A percentile compares a stretch with the other conserved stretches of the same genome.
Conservation (phyloP, 2,888 invertebrate species). For the Hedychridium roseum region DNA sequence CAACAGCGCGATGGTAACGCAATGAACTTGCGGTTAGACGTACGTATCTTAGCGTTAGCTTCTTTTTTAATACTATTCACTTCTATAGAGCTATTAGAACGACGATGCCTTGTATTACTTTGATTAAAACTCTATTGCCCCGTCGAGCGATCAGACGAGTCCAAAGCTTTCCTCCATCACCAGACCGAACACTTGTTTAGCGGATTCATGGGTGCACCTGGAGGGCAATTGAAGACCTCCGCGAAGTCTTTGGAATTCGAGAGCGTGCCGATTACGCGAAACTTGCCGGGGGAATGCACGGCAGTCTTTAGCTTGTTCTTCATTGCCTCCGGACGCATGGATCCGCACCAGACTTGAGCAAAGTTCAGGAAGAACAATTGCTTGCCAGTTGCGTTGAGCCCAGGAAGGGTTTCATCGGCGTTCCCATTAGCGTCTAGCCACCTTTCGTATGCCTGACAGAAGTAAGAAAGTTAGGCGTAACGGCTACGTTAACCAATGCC, state of each 20-base stretch:
- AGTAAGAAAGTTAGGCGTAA: no score
- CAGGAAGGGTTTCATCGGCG: slow-evolving; percentile 73
- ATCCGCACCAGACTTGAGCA: slow-evolving; percentile 87
- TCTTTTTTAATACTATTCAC: no score
- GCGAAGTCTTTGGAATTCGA: slow-evolving; percentile 83
- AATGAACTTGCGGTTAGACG: no score
- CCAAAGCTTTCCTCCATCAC: slow-evolving; percentile 45
- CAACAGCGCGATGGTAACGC: no score
- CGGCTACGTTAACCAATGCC: no score
- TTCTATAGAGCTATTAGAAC: no score
- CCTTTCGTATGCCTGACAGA: slow-evolving; percentile 81
- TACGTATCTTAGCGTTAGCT: no score
- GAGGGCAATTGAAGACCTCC: slow-evolving; percentile 74
- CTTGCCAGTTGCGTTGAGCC: slow-evolving; percentile 77
- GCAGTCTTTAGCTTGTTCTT: slow-evolving; percentile 83
- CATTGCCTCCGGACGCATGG: slow-evolving; percentile 82
- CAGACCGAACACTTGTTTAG: slow-evolving; percentile 80
- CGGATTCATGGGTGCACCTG: slow-evolving; percentile 83
- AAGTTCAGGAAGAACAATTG: slow-evolving; percentile 92
- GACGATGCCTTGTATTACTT: no score
- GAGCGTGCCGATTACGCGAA: slow-evolving; percentile 80
- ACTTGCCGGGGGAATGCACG: slow-evolving; percentile 84
- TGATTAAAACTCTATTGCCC: no score
- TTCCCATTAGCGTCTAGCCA: slow-evolving; percentile 75
- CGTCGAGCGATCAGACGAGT: no score